phyloP scores from a whole-genome alignment of 2,113 vertebrate species.

The Chrysochloris asiatica region DNA sequence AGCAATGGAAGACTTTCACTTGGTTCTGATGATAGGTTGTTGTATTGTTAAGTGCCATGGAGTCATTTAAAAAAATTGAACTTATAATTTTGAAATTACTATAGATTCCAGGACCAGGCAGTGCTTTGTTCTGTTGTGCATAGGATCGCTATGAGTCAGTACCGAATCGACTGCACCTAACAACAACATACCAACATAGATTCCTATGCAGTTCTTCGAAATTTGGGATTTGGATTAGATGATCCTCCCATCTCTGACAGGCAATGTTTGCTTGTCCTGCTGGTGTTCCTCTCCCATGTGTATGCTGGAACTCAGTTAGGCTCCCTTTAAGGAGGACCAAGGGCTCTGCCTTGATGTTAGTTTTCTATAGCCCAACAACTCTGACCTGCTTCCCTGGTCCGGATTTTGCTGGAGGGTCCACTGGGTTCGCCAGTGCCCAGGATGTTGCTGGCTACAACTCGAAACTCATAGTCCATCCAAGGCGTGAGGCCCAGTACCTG shows the following conservation, averaged over 20 bases:
- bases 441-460: constrained; percentile 96
- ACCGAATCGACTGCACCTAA: no score
- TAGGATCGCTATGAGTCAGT: no score
- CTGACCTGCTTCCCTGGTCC: constrained; percentile 95
- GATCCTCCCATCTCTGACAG: no score
- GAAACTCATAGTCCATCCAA: constrained; percentile 98
- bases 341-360: background rate
- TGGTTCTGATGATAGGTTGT: background rate
- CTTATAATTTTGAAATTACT: no score
- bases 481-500: constrained; percentile 92
- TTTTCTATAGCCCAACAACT: background rate
- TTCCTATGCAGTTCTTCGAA: background rate
- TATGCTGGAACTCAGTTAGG: background rate
- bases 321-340: background rate
- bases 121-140: no score
- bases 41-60: no score
- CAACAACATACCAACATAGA: no score
- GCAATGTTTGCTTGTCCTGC: rapidly evolving
- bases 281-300: rapidly evolving
- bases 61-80: no score
- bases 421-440: constrained; percentile 95
- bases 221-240: background rate
- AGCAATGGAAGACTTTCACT: background rate
- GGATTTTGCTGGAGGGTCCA: constrained; percentile 90
- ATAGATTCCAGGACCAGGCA: no score